Evolutionary conservation across 1,140 invertebrate species (phyloP).

Genomic region (Centruroides vittatus): DNA sequence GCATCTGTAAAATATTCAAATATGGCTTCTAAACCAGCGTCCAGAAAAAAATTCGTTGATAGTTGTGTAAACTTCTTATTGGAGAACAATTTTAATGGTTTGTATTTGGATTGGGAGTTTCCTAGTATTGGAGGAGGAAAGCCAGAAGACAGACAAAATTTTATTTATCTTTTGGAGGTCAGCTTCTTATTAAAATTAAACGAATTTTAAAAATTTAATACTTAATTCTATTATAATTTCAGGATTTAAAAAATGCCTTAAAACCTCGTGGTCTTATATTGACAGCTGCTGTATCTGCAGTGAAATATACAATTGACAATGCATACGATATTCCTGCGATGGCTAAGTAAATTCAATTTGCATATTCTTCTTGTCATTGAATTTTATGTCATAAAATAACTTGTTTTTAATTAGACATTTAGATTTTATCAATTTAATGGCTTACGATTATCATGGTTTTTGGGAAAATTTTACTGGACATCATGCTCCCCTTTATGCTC

Average conservation of each 20-base stretch:
- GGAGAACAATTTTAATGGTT: constrained; percentile 42
- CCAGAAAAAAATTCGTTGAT: constrained; percentile 52
- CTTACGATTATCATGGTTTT: constrained; percentile 33
- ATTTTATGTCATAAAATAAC: too few species aligned
- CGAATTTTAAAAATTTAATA: too few species aligned
- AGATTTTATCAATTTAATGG: constrained; percentile 27
- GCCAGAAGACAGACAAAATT: constrained; percentile 34
- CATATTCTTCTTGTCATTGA: too few species aligned
- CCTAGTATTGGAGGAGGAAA: constrained; percentile 33
- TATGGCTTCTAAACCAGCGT: constrained; percentile 43
- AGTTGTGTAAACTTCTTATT: constrained; percentile 49
- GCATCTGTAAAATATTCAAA: constrained; percentile 49
- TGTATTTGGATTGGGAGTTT: constrained; percentile 45
- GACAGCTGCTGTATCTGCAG: constrained; percentile 45
- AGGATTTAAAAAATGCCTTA: constrained; percentile 41
- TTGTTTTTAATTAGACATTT: constrained; percentile 5
- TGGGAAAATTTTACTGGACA: constrained; percentile 32
- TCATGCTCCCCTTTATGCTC: constrained; percentile 27
- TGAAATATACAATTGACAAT: constrained; percentile 51
- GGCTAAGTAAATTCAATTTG: constrained; percentile 8
- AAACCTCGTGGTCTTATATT: constrained; percentile 38
- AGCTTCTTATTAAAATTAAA: background rate
- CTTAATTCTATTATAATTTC: background rate
- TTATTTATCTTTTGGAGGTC: constrained; percentile 28
- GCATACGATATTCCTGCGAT: constrained; percentile 34